Evolutionary conservation across 2,113 vertebrate genomes (phyloP), one percentile per base, ranked within the genome.

Genomic region (human): DNA sequence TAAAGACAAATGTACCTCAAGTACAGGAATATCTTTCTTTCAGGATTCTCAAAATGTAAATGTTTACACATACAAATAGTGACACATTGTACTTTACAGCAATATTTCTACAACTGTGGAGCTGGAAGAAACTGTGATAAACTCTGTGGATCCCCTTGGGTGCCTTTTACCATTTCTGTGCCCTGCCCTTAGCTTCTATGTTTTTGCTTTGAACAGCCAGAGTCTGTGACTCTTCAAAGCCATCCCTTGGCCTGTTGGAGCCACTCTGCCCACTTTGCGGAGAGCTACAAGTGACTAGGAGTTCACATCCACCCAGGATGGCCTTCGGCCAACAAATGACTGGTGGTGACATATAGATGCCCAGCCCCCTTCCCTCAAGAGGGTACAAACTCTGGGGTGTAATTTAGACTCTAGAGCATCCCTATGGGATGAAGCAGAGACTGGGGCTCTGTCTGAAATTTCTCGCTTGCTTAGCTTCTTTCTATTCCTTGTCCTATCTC

Each of bases 1-100:
- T 75, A 94, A 94, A 96, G 93, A 76, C 13, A 96, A 96, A 89
- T 52, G 17, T 75, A 80, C 40, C 68, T 93, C 88, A 93, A 93
- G 30, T 94, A 76, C 11, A 84, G 12, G 8, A 6, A 5, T 93
- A 13, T 66, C n/a, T 96, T 57, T 90, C 45, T 83, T 83, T 82
- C 38, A 20, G 14, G 73, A 88, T 89, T 84, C 73, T 92, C 68
- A 94, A 89, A 90, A 93, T 93, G 38, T 70, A 55, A 78, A 52
- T 50, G 87, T 88, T 95, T 84, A 52, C 70, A 50, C 23, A 73
- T 40, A 35, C 23, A 25, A 81, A 95, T 7, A 50, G 2, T 68
- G 59, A 66, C 12, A 14, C 11, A 25, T 40, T 38, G 23, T 89
- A 66, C 88, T 86, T 83, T 55, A 48, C 6, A 90, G 35, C 10